phyloP scores from a whole-genome alignment of 2,797 vertebrate species.

The Hipposideros larvatus region DNA sequence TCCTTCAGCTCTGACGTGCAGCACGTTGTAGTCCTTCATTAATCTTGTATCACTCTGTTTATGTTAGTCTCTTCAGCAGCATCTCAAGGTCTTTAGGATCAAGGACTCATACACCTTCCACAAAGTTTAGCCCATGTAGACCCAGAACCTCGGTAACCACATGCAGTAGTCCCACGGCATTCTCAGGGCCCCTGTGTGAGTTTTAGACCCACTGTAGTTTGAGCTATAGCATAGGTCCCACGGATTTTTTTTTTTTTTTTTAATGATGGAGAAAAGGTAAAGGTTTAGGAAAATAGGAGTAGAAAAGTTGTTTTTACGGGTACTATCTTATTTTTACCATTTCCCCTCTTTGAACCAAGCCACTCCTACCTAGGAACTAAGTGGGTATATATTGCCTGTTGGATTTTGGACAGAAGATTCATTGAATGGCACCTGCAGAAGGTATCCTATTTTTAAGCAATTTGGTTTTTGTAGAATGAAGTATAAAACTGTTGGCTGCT shows the following conservation, averaged over 20 bases:
- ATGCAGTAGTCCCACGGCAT: background rate
- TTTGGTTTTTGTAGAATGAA: slow-evolving; percentile 79
- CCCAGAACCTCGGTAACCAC: background rate
- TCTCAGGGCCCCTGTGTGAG: background rate
- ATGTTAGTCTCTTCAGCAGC: background rate
- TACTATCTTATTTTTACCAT: slow-evolving; percentile 82
- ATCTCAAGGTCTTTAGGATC: slow-evolving; percentile 13
- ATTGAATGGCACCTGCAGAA: slow-evolving; percentile 82
- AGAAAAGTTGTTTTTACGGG: slow-evolving; percentile 75
- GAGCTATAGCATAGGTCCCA: background rate
- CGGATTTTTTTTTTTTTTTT: background rate
- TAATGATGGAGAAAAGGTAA: slow-evolving; percentile 67
- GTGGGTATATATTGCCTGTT: slow-evolving; percentile 81
- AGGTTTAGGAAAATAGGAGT: slow-evolving; percentile 69
- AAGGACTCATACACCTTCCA: background rate
- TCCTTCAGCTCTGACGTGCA: background rate
- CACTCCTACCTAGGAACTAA: slow-evolving; percentile 83
- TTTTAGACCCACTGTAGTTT: background rate
- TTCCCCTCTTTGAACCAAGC: slow-evolving; percentile 84
- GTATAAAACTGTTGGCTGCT: slow-evolving; percentile 79
- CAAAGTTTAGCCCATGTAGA: background rate
- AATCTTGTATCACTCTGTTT: background rate
- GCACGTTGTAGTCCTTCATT: background rate
- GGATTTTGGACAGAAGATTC: slow-evolving; percentile 84
- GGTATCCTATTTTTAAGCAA: slow-evolving; percentile 83